Evolutionary conservation across 2,797 vertebrate species (phyloP), one percentile per base, ranked within the genome.

Genomic region (Lithobates sylvaticus): DNA sequence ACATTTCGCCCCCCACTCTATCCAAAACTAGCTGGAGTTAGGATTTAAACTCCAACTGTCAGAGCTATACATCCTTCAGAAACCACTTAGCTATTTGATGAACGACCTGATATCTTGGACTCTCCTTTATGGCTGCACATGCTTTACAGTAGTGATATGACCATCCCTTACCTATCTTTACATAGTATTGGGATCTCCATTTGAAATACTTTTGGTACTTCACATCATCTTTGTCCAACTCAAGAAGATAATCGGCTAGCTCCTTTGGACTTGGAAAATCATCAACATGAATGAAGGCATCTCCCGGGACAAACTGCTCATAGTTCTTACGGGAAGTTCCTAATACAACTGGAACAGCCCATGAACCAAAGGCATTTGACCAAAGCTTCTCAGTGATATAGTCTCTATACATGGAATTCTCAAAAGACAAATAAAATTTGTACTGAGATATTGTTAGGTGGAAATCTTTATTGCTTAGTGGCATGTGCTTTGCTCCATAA

Each of bases 271-370:
- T 80, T 54, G 44, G 32, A 29, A 81, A 81, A 39, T 81, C 78
- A 72, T 81, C 47, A 1, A 81, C 78, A 21, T 81, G 78, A 72
- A 81, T 72, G 42, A 81, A 81, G 29, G 78, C 44, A 54, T 81
- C 78, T 36, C 67, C 68, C 15, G 78, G 68, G 47, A 81, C 44
- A 72, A 81, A 81, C 8, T 13, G 47, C 64, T 81, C 79, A 81
- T 81, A 81, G 69, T 81, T 81, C 32, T 72, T 23, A n/a, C 79
- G 68, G 36, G 79, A 36, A 10, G 79, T 81, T n/a, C 79, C 79
- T 16, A 81, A 73, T 50, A 81, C 69, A 61, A 81, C 69, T 73
- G 79, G 79, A 23, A 81, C 69, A 8, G 69, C 50, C 79, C 79
- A 72, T 58, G 79, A 61, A 1, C 23, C 79, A 42, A 81, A 72